Conservation (phyloP, 2,888 invertebrate genomes). For the Meteorus colon region DNA sequence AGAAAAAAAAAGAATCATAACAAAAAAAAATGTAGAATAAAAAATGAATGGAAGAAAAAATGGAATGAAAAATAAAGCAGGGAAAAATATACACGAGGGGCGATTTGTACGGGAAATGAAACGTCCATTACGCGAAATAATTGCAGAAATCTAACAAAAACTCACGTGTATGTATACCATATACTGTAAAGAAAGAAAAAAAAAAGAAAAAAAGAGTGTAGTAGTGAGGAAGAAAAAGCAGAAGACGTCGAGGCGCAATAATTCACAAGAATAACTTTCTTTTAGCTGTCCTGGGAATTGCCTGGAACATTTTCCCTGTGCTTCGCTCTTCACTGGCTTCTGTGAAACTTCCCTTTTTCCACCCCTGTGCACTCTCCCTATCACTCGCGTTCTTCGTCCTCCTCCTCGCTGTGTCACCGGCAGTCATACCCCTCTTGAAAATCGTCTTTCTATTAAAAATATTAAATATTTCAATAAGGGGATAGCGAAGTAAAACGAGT, state of each 20-base stretch:
- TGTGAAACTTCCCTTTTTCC: conserved; percentile 28
- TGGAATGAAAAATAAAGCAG: neutral
- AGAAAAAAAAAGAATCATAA: neutral
- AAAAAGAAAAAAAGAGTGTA: neutral
- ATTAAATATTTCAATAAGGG: conserved; percentile 63
- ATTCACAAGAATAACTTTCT: conserved; percentile 46
- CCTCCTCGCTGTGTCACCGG: conserved; percentile 39
- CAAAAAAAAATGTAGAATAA: neutral
- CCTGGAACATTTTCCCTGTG: conserved; percentile 35
- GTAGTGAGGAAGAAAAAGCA: conserved; percentile 17
- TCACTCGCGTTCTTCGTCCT: conserved; percentile 17
- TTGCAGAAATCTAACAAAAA: conserved; percentile 44
- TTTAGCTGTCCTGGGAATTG: conserved; percentile 41
- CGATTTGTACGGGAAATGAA: conserved; percentile 40
- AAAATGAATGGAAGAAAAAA: conserved; percentile 8
- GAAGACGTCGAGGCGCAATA: conserved; percentile 40
- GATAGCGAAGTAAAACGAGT: conserved; percentile 47
- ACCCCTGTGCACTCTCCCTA: conserved; percentile 16
- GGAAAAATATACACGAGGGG: conserved; percentile 10
- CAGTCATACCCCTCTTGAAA: conserved; percentile 43
- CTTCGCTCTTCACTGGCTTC: conserved; percentile 19
- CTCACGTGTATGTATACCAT: conserved; percentile 16
- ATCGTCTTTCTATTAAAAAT: conserved; percentile 64
- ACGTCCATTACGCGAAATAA: conserved; percentile 43
- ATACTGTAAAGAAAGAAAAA: neutral